Evolutionary conservation across 2,797 vertebrate genomes (phyloP).

Genomic region (Anguilla megastoma): DNA sequence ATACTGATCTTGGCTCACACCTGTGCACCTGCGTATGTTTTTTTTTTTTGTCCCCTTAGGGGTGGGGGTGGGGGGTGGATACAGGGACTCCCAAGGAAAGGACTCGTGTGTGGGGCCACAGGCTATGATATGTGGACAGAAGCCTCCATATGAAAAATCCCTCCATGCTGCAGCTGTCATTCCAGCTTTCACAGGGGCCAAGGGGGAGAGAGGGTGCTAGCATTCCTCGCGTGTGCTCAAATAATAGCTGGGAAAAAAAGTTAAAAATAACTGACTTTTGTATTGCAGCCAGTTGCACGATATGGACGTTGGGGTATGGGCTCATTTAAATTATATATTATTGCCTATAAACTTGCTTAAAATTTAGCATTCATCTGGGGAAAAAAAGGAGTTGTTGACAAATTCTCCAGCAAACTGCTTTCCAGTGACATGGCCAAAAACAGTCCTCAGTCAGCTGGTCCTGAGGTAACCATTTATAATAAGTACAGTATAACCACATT

Average conservation of each 20-base stretch:
- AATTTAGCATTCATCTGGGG: not conserved
- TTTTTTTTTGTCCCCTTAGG: not conserved
- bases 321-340: not conserved
- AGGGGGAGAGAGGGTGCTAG: not conserved
- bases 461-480: not conserved
- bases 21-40: slow-evolving; percentile 53
- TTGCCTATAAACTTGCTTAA: not conserved
- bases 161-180: slow-evolving; percentile 63
- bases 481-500: not conserved
- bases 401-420: not conserved
- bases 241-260: not conserved
- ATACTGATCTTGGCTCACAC: slow-evolving; percentile 56
- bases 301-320: not conserved
- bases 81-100: slow-evolving; percentile 32
- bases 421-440: not conserved
- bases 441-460: not conserved
- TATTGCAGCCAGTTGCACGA: not conserved
- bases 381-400: not conserved
- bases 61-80: not conserved
- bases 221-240: not conserved
- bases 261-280: slow-evolving; percentile 22
- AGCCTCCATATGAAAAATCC: slow-evolving; percentile 41
- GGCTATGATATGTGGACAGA: slow-evolving; percentile 50
- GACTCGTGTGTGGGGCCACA: slow-evolving; percentile 50
- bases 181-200: slow-evolving; percentile 58